These are phyloP conservation scores for Tetragnatha versicolor DNA, from an alignment of 1,140 invertebrate genomes.

Conservation along the genomic window DNA sequence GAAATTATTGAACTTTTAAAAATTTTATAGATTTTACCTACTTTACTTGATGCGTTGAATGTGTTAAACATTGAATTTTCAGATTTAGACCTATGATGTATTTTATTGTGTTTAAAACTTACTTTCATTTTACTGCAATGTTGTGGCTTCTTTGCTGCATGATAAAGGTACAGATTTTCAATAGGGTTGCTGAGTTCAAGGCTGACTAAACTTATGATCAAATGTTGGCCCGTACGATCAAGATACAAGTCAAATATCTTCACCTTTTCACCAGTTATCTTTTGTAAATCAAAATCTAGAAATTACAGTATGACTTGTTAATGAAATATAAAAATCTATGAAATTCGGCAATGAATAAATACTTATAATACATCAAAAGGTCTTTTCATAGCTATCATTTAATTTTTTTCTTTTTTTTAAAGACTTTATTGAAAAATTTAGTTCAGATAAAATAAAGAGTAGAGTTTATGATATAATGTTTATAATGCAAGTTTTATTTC, in stretches of 20 bases:
- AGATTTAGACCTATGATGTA: too few species aligned
- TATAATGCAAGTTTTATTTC: too few species aligned
- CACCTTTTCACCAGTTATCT: constrained; percentile 53
- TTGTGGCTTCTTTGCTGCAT: constrained; percentile 73
- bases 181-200: constrained; percentile 63
- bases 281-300: constrained; percentile 47
- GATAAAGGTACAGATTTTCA: constrained; percentile 81
- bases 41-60: too few species aligned
- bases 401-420: background rate
- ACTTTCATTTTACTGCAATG: constrained; percentile 64
- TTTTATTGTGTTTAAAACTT: too few species aligned
- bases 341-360: background rate
- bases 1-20: too few species aligned
- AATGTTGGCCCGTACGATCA: constrained; percentile 85
- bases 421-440: too few species aligned
- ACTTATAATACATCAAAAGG: background rate
- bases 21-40: too few species aligned
- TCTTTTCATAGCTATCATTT: background rate
- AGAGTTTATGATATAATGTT: too few species aligned
- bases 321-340: background rate
- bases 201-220: constrained; percentile 77
- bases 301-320: background rate
- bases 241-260: constrained; percentile 79
- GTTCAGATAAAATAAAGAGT: too few species aligned
- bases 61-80: too few species aligned